These are phyloP conservation scores for Prosopocoilus inquinatus DNA, from an alignment of 2,888 invertebrate species.

Conservation along the genomic window DNA sequence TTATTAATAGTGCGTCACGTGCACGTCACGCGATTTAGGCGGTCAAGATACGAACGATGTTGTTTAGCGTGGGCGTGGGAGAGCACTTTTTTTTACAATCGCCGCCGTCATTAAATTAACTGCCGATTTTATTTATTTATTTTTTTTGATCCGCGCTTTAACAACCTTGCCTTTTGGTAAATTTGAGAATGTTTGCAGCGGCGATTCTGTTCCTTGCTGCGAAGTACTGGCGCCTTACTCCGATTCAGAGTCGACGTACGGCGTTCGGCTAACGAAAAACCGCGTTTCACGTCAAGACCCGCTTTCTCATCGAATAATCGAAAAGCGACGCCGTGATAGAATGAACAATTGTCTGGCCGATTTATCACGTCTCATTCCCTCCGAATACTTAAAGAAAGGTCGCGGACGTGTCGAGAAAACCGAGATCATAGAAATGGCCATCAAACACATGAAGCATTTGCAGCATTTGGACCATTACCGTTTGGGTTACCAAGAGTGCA, in stretches of 20 bases:
- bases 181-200: slow-evolving; percentile 39
- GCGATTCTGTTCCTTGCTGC: slow-evolving; percentile 64
- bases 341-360: slow-evolving; percentile 98
- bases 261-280: slow-evolving; percentile 23
- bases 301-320: slow-evolving; percentile 96
- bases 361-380: slow-evolving; percentile 87
- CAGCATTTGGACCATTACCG: slow-evolving; percentile 62
- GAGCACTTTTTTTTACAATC: too few relatives aligned
- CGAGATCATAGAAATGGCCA: slow-evolving; percentile 98
- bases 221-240: slow-evolving; percentile 51
- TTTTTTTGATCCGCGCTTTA: too few relatives aligned
- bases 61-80: too few relatives aligned
- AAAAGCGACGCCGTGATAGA: slow-evolving; percentile 90
- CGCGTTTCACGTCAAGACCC: slow-evolving; percentile 81
- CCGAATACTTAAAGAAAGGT: slow-evolving; percentile 91
- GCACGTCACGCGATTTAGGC: slow-evolving; percentile 18
- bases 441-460: slow-evolving; percentile 87
- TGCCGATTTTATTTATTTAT: too few relatives aligned
- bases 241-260: slow-evolving; percentile 25
- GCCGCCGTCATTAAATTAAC: too few relatives aligned
- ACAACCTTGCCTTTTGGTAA: too few relatives aligned
- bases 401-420: slow-evolving; percentile 95
- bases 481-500: slow-evolving; percentile 88
- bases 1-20: slow-evolving; percentile 21
- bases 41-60: slow-evolving; percentile 1